Percentiles rank a stretch among this genome's conserved stretches.
Evolutionary conservation across 35 echinoderm and acorn worm genomes (phyloP).

Genomic region (Stichopus chloronotus): DNA sequence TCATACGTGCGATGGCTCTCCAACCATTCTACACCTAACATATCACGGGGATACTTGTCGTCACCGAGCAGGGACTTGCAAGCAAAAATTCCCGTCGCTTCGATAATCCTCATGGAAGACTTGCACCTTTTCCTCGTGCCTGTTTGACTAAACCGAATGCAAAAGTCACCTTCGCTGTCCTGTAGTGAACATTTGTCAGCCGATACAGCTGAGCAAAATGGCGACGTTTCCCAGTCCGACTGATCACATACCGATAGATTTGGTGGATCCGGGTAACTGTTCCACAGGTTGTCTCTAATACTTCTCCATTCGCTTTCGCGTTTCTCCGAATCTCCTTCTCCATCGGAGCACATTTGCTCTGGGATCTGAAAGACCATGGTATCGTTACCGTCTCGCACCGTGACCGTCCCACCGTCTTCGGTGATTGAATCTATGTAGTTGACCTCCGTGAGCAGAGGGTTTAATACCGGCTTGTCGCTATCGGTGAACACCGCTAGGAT

Average conservation of each 20-base stretch:
- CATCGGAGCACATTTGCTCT: background rate
- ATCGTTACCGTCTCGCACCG: background rate
- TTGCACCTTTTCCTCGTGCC: background rate
- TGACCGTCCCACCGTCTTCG: background rate
- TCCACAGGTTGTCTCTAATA: background rate
- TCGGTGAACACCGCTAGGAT: background rate
- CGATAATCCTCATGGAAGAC: background rate
- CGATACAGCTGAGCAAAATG: background rate
- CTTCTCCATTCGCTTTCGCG: background rate
- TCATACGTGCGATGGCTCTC: background rate
- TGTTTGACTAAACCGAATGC: background rate
- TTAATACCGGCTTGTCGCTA: background rate
- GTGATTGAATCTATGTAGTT: background rate
- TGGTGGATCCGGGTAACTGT: background rate
- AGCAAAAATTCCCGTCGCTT: background rate
- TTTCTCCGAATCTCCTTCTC: background rate
- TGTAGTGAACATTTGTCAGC: background rate
- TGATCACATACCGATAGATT: background rate
- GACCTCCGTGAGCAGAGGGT: background rate
- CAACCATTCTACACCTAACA: background rate
- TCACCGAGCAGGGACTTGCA: background rate
- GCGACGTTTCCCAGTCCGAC: background rate
- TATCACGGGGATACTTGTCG: background rate
- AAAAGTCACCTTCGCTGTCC: background rate
- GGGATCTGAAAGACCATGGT: background rate